A percentile compares a stretch with the other conserved stretches of the same genome.
These are phyloP conservation scores for Odontocolon sp. DNA, from an alignment of 2,888 invertebrate genomes.

Conservation along the genomic window DNA sequence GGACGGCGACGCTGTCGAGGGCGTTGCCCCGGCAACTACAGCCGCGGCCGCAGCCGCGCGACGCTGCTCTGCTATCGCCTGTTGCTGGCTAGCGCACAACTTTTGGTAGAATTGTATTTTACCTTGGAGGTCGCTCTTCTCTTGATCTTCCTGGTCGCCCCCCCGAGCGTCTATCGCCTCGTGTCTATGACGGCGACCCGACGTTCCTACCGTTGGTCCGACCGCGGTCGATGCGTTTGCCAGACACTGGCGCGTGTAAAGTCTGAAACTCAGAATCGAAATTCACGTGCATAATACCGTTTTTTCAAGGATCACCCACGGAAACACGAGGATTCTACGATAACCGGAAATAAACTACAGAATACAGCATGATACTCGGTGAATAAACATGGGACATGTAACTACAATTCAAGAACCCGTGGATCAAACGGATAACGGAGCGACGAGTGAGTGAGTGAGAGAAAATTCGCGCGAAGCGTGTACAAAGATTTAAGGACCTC, in stretches of 20 bases:
- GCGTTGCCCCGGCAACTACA: slow-evolving; percentile 79
- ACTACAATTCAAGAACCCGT: slow-evolving; percentile 56
- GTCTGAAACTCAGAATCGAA: slow-evolving; percentile 69
- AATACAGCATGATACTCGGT: too few relatives aligned
- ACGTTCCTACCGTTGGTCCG: slow-evolving; percentile 72
- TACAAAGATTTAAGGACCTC: slow-evolving; percentile 53
- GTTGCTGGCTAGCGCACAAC: slow-evolving; percentile 80
- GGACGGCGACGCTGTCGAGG: slow-evolving; percentile 32
- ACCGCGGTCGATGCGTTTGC: slow-evolving; percentile 75
- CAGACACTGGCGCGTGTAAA: slow-evolving; percentile 77
- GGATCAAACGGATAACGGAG: neutral
- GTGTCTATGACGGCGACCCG: slow-evolving; percentile 69
- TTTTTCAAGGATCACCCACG: too few relatives aligned
- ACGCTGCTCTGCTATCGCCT: slow-evolving; percentile 81
- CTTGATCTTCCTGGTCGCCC: slow-evolving; percentile 77
- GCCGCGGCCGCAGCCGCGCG: slow-evolving; percentile 79
- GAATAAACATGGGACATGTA: slow-evolving; percentile 32
- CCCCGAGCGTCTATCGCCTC: slow-evolving; percentile 72
- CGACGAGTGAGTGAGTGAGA: slow-evolving; percentile 26
- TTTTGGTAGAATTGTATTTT: slow-evolving; percentile 78
- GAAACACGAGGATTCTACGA: too few relatives aligned
- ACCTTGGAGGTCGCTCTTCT: slow-evolving; percentile 79
- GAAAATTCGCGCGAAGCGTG: slow-evolving; percentile 42
- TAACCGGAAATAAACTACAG: too few relatives aligned
- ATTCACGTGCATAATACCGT: neutral